These are phyloP conservation scores for Mamestra brassicae DNA, from an alignment of 2,888 invertebrate genomes.

Conservation along the genomic window DNA sequence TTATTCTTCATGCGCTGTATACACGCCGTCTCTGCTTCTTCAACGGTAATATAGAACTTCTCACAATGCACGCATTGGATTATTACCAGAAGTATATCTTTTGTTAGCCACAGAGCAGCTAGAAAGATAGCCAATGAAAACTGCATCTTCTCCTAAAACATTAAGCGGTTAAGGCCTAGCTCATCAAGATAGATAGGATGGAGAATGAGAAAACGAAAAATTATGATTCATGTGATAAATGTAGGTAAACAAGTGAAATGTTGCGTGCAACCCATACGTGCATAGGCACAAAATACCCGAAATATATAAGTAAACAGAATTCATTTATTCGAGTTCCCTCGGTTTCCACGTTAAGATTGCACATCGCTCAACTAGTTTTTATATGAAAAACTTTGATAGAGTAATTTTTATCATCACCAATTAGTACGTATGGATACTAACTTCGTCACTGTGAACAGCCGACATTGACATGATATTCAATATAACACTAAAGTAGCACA, in stretches of 20 bases:
- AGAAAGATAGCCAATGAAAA: conserved; percentile 1
- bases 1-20: conserved; percentile 40
- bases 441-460: conserved; percentile 9
- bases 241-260: neutral
- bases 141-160: conserved; percentile 8
- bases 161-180: neutral
- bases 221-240: neutral
- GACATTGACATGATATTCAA: conserved; percentile 23
- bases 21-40: conserved; percentile 51
- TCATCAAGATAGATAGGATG: neutral
- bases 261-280: too few species aligned
- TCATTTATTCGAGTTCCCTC: too few species aligned
- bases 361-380: too few species aligned
- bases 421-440: conserved; percentile 1
- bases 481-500: conserved; percentile 43
- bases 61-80: conserved; percentile 62
- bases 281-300: too few species aligned
- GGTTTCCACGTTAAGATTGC: too few species aligned
- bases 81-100: conserved; percentile 56
- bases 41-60: conserved; percentile 60
- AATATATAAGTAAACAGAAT: too few species aligned
- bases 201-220: neutral
- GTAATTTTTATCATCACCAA: too few species aligned
- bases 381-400: too few species aligned
- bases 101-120: conserved; percentile 35